phyloP scores from a whole-genome alignment of 2,888 invertebrate genomes.

The Sisyra nigra region DNA sequence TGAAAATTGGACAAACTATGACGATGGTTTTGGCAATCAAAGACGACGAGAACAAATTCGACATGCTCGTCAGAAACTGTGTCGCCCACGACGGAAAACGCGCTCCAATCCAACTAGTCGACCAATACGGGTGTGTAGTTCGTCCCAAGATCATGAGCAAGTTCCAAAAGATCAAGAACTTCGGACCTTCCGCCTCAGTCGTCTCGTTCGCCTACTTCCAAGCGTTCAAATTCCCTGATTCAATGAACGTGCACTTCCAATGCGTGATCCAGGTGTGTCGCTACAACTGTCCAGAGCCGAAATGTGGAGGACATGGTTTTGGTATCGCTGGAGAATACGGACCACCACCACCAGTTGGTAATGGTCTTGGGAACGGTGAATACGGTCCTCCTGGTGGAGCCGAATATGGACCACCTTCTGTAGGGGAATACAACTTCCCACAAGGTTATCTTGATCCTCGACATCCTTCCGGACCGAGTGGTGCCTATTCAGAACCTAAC shows the following conservation, averaged over 20 bases:
- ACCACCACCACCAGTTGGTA: slow-evolving; percentile 44
- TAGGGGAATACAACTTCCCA: slow-evolving; percentile 54
- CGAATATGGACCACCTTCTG: slow-evolving; percentile 57
- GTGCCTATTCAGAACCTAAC: slow-evolving; percentile 69
- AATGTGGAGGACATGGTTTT: slow-evolving; percentile 51
- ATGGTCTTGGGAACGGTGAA: slow-evolving; percentile 42
- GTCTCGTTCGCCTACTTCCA: slow-evolving; percentile 94
- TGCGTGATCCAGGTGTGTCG: slow-evolving; percentile 91
- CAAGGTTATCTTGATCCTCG: slow-evolving; percentile 76
- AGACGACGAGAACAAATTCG: slow-evolving; percentile 91
- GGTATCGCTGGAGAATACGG: slow-evolving; percentile 46
- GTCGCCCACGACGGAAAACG: slow-evolving; percentile 90
- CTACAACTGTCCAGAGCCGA: slow-evolving; percentile 85
- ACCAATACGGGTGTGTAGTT: slow-evolving; percentile 86
- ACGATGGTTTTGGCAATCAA: slow-evolving; percentile 93
- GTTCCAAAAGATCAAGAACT: slow-evolving; percentile 93
- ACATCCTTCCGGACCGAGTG: slow-evolving; percentile 70
- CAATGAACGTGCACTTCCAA: slow-evolving; percentile 95
- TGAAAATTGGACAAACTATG: slow-evolving; percentile 93
- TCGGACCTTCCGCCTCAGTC: slow-evolving; percentile 85
- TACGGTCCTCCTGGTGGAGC: slow-evolving; percentile 35
- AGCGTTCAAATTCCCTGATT: slow-evolving; percentile 92
- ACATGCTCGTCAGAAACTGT: slow-evolving; percentile 87
- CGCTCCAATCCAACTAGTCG: slow-evolving; percentile 83
- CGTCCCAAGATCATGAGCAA: slow-evolving; percentile 89